phyloP scores from a whole-genome alignment of 2,888 invertebrate species.

The Ariolimax columbianus region DNA sequence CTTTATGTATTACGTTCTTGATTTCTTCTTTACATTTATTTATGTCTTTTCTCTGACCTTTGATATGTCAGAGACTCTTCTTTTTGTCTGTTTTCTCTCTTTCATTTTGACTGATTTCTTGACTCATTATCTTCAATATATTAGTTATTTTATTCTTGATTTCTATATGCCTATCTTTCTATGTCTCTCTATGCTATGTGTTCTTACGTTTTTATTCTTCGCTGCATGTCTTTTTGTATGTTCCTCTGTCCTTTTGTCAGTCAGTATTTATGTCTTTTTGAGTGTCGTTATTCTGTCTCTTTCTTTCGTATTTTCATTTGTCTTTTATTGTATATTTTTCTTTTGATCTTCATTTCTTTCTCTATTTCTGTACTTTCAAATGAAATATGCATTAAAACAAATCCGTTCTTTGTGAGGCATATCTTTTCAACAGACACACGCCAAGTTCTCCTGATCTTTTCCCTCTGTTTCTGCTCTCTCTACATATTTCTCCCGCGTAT shows the following conservation, averaged over 20 bases:
- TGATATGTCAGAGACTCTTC: background rate
- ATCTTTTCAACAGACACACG: too few species aligned
- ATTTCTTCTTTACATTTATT: background rate
- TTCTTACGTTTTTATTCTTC: slow-evolving; percentile 3
- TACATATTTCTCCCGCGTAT: slow-evolving; percentile 1
- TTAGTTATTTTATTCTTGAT: slow-evolving; percentile 14
- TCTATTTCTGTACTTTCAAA: background rate
- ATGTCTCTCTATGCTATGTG: background rate
- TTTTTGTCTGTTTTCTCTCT: background rate
- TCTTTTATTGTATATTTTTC: background rate
- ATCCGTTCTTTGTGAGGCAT: too few species aligned
- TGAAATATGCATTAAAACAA: too few species aligned
- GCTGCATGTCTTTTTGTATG: background rate
- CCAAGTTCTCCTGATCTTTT: too few species aligned
- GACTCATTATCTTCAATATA: background rate
- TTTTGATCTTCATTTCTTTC: background rate
- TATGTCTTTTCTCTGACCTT: too few species aligned
- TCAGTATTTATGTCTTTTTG: background rate
- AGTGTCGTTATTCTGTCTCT: slow-evolving; percentile 15
- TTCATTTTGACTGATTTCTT: too few species aligned
- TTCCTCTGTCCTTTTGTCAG: background rate
- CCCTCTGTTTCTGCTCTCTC: background rate
- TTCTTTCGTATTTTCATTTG: background rate
- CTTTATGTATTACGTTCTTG: background rate
- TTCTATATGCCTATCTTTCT: slow-evolving; percentile 21